Percentiles rank a stretch among this genome's conserved stretches.
These are phyloP conservation scores for Formica selysi DNA, from an alignment of 1,140 invertebrate genomes.

Conservation along the genomic window DNA sequence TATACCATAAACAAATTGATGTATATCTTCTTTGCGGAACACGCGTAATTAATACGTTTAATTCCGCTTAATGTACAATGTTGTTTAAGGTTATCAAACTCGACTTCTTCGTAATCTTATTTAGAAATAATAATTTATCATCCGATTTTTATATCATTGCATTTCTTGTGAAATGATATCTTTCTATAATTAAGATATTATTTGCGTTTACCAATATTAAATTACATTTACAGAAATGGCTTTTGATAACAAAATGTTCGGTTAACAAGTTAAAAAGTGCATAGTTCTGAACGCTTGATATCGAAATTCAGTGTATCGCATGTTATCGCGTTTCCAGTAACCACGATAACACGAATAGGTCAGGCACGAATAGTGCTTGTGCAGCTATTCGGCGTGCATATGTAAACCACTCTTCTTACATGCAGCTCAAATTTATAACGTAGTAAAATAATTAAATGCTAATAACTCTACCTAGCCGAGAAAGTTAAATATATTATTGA, in stretches of 20 bases:
- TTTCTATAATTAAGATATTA: not conserved
- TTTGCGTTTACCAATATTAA: slow-evolving; percentile 9
- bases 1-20: slow-evolving; percentile 18
- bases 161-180: slow-evolving; percentile 2
- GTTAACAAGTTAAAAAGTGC: slow-evolving; percentile 58
- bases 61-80: not conserved
- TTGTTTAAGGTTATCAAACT: not conserved
- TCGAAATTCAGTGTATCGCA: slow-evolving; percentile 41
- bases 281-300: slow-evolving; percentile 57
- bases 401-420: slow-evolving; percentile 60
- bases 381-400: slow-evolving; percentile 50
- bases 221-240: not conserved
- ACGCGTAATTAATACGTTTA: not conserved
- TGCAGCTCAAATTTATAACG: slow-evolving; percentile 59
- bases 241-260: slow-evolving; percentile 48
- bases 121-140: not conserved
- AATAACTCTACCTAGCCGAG: slow-evolving; percentile 33
- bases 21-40: slow-evolving; percentile 2
- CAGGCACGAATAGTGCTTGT: slow-evolving; percentile 54
- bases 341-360: slow-evolving; percentile 55
- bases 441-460: slow-evolving; percentile 57
- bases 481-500: slow-evolving; percentile 37
- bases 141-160: not conserved
- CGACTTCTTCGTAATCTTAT: not conserved
- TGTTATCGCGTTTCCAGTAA: slow-evolving; percentile 56